phyloP scores from a whole-genome alignment of 2,888 invertebrate species.

The Sinopyrophorus schimmeli region DNA sequence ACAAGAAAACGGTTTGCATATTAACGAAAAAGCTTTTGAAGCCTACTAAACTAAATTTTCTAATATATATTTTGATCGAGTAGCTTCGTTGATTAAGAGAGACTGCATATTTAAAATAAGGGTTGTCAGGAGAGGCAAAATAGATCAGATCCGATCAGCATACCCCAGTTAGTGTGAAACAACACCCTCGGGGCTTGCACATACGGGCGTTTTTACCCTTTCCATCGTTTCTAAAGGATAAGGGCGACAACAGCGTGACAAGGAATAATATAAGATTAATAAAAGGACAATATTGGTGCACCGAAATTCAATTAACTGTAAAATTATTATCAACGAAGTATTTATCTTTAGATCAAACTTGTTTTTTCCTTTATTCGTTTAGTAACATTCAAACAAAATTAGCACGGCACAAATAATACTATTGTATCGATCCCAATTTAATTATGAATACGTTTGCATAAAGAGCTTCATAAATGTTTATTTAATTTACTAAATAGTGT shows the following conservation, averaged over 20 bases:
- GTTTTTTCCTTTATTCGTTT: too few relatives aligned
- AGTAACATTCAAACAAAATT: too few relatives aligned
- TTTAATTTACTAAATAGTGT: too few relatives aligned
- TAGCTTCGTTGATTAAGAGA: conserved; percentile 27
- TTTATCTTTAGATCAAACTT: too few relatives aligned
- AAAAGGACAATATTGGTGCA: conserved; percentile 36
- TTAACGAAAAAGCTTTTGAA: too few relatives aligned
- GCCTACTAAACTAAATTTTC: too few relatives aligned
- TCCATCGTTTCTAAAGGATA: conserved; percentile 29
- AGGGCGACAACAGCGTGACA: conserved; percentile 34
- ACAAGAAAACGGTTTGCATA: too few relatives aligned
- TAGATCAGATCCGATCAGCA: conserved; percentile 48
- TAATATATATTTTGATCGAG: too few relatives aligned
- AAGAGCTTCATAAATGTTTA: too few relatives aligned
- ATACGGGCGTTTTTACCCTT: conserved; percentile 27
- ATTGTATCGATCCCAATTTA: too few relatives aligned
- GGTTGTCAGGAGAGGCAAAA: conserved; percentile 38
- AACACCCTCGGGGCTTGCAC: conserved; percentile 49
- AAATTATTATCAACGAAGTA: conserved; percentile 31
- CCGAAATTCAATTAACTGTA: conserved; percentile 40
- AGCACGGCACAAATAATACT: too few relatives aligned
- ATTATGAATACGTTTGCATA: too few relatives aligned
- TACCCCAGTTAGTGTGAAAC: conserved; percentile 52
- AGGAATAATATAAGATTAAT: conserved; percentile 39
- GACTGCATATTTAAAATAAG: conserved; percentile 42